phyloP scores from a whole-genome alignment of 2,888 invertebrate genomes.

The Marasmarcha lunaedactyla region DNA sequence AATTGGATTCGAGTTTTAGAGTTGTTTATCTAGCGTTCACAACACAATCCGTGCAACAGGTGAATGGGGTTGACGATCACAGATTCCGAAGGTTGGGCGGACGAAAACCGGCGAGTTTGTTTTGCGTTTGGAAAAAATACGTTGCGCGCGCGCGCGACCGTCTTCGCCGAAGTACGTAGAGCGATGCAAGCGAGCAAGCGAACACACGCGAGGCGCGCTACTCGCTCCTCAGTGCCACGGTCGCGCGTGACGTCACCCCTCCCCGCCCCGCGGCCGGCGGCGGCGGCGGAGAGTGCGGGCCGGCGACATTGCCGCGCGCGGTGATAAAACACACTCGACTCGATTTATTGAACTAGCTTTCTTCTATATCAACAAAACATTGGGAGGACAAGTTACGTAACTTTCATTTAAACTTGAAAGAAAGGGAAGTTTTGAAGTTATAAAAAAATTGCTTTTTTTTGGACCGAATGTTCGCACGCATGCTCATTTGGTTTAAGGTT shows the following conservation, averaged over 20 bases:
- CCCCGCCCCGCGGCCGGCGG: constrained; percentile 28
- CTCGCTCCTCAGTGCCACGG: constrained; percentile 66
- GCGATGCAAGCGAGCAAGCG: constrained; percentile 61
- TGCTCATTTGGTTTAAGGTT: no score
- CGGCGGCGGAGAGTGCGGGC: constrained; percentile 20
- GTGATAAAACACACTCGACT: constrained; percentile 9
- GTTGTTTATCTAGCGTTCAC: constrained; percentile 21
- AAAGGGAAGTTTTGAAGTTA: no score
- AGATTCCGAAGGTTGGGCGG: constrained; percentile 23
- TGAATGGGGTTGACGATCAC: constrained; percentile 40
- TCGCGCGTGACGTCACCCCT: constrained; percentile 61
- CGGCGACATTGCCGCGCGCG: constrained; percentile 28
- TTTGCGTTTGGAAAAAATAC: constrained; percentile 41
- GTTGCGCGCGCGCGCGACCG: constrained; percentile 62
- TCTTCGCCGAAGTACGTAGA: constrained; percentile 51
- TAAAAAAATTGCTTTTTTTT: no score
- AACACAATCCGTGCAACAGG: constrained; percentile 53
- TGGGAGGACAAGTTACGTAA: no score
- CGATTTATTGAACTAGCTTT: no score
- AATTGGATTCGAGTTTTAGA: constrained; percentile 13
- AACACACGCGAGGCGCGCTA: constrained; percentile 61
- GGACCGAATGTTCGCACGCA: no score
- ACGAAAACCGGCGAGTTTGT: constrained; percentile 18
- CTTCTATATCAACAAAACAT: no score
- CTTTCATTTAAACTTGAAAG: no score